phyloP scores from a whole-genome alignment of 2,888 invertebrate genomes.

The Macrophya alboannulata region DNA sequence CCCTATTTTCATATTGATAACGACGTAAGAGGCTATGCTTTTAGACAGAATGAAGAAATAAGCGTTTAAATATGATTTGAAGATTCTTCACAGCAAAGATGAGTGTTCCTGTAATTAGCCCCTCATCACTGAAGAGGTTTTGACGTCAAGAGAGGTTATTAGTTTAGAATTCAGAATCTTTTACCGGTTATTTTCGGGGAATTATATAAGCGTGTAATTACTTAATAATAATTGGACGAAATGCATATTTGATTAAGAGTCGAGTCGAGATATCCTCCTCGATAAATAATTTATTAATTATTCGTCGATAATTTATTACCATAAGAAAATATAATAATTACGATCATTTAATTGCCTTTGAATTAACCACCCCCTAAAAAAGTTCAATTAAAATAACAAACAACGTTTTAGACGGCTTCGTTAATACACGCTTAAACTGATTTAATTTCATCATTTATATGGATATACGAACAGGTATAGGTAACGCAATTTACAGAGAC shows the following conservation, averaged over 20 bases:
- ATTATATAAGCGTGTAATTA: slow-evolving; percentile 18
- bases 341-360: neutral
- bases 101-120: slow-evolving; percentile 32
- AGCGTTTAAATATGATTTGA: slow-evolving; percentile 9
- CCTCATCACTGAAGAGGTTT: slow-evolving; percentile 1
- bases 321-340: neutral
- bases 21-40: neutral
- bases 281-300: slow-evolving; percentile 7
- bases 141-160: slow-evolving; percentile 44
- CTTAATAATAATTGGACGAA: slow-evolving; percentile 31
- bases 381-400: neutral
- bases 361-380: neutral
- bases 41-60: slow-evolving; percentile 1
- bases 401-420: neutral
- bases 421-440: neutral
- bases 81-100: slow-evolving; percentile 8
- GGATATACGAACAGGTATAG: neutral
- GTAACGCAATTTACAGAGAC: neutral
- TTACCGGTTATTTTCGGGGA: neutral
- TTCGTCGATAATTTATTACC: slow-evolving; percentile 32
- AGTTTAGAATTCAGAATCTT: neutral
- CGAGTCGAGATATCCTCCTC: neutral
- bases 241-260: slow-evolving; percentile 15
- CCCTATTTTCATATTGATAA: neutral
- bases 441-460: slow-evolving; percentile 23